Conservation (phyloP, 2,113 vertebrate species). For the Opisthocomus hoazin region DNA sequence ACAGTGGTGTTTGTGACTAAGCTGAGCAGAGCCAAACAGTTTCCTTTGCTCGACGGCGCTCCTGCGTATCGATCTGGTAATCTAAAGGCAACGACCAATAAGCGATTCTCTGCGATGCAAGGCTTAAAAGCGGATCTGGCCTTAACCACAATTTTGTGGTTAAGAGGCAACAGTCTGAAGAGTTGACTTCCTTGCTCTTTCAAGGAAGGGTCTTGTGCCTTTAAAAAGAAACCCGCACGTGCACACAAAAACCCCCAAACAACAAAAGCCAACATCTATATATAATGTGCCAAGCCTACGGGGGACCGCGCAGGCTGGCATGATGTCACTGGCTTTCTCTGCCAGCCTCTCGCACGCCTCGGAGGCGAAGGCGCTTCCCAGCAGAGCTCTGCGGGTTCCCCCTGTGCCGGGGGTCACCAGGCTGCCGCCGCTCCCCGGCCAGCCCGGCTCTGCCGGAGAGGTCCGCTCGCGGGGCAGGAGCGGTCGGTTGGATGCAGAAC, state of each 20-base stretch:
- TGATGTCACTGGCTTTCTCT: conserved; percentile 46
- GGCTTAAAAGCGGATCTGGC: neutral
- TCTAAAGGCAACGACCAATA: neutral
- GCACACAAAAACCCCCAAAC: neutral
- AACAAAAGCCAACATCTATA: conserved; percentile 27
- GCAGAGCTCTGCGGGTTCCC: neutral
- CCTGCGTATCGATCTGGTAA: neutral
- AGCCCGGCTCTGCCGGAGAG: neutral
- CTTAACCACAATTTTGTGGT: neutral
- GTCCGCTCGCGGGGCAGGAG: neutral
- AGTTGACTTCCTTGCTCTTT: neutral
- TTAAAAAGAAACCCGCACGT: neutral
- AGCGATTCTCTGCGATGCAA: neutral
- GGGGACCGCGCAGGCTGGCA: neutral
- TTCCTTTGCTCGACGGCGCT: neutral
- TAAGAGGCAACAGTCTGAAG: neutral
- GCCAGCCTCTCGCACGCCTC: conserved; percentile 45
- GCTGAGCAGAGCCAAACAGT: neutral
- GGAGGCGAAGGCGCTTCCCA: neutral
- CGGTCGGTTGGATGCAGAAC: neutral
- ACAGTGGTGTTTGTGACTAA: neutral
- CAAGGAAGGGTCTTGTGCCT: neutral
- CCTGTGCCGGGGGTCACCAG: neutral
- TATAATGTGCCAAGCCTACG: conserved; percentile 22
- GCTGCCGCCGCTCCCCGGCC: neutral